Base-by-base conservation (phyloP, 1,140 invertebrate genomes). In the Zophobas atratus region DNA sequence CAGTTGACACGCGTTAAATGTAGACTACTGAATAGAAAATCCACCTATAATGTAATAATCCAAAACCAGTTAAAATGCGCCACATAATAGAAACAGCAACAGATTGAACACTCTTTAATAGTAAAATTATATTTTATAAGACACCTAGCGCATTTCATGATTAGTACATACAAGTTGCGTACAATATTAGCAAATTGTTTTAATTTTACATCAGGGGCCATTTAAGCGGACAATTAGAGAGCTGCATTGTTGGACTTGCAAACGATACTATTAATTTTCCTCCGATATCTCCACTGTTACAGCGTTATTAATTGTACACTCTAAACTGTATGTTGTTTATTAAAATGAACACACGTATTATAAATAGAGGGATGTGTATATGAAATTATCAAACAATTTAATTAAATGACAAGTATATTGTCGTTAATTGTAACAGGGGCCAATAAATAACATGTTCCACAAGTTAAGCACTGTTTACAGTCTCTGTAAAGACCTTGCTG, bases 351-450 rank as follows among this genome's bases (percentile, higher is more conserved):
- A 46, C 39, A 67, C 60, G 4, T 32, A 20, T 20, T 20, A 67
- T 43, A 67, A 67, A 67, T 67, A 43, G 6, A 43, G 38, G 38
- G 43, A 67, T 43, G 5, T 36, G 34, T 63, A 41, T 3, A 63
- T 63, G 46, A 43, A 67, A 67, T 67, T 67, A 67, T 0, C 60
- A 67, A 67, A 67, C 43, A 67, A 67, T 67, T 43, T 67, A 67
- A 67, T 43, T 38, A 43, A 33, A 67, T 67, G 39, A 67, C 60
- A 41, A 67, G 60, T 67, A 43, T 67, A 67, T 63, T 67, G 39
- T 20, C 33, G 38, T 67, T 67, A 67, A 67, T 67, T 20, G 60
- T 39, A 43, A 43, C 43, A 67, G 39, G 39, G 60, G 43, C 60
- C 8, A 67, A 67, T 67, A 41, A 67, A 32, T 43, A 43, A 43